phyloP scores from a whole-genome alignment of 1,140 invertebrate genomes.

The Papilio dardanus region DNA sequence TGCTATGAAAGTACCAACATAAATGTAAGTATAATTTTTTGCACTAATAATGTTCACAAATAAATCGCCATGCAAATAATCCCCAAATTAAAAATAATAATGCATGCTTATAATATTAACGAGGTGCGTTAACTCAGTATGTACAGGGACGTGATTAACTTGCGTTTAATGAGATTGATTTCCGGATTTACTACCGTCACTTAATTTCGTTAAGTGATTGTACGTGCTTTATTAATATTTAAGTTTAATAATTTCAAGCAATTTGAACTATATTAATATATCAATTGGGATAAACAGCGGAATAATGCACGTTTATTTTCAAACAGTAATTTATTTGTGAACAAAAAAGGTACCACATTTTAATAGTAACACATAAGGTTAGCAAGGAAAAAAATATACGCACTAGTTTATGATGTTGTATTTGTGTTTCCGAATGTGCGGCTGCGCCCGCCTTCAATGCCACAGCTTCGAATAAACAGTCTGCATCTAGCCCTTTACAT shows the following conservation, averaged over 20 bases:
- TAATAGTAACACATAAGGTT: too few species aligned
- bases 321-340: too few species aligned
- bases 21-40: conserved; percentile 35
- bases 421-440: too few species aligned
- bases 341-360: too few species aligned
- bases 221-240: conserved; percentile 18
- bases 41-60: background rate
- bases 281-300: too few species aligned
- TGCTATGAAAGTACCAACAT: conserved; percentile 52
- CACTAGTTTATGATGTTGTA: too few species aligned
- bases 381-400: too few species aligned
- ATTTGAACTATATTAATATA: background rate
- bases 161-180: conserved; percentile 34
- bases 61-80: background rate
- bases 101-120: conserved; percentile 24
- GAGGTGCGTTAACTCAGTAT: background rate
- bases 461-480: too few species aligned
- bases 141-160: conserved; percentile 10
- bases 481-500: too few species aligned
- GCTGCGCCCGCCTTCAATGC: too few species aligned
- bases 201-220: conserved; percentile 20
- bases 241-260: background rate
- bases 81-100: background rate
- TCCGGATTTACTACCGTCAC: conserved; percentile 11
- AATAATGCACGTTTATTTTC: background rate